Evolutionary conservation across 2,797 vertebrate genomes (phyloP), one percentile per base, ranked within the genome.

Genomic region (Pangasius sanitwongsei): DNA sequence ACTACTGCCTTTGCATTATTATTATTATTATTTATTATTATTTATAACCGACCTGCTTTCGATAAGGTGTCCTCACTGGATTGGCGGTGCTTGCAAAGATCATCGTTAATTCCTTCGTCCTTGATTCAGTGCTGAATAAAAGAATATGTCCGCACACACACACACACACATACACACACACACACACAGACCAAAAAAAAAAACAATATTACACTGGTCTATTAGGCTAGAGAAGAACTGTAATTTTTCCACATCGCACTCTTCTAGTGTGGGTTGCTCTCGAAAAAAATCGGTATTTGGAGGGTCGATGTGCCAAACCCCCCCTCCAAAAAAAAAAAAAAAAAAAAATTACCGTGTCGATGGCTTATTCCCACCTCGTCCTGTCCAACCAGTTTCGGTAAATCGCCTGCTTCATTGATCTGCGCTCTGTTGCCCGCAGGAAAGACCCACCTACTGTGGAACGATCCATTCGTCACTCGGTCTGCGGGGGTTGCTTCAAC

Each of bases 71-170:
- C 95, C 97, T 97, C 94, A 97, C 95, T 48, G 97, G 97, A 93
- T 97, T 97, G 95, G 95, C 96, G 90, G 97, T 97, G 93, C 96
- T 97, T 89, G 98, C 98, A 96, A 99, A 99, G 95, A 99, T 99
- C 98, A 99, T 99, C 94, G 93, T 96, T 95, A 93, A 95, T 90
- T 91, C 91, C 91, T 65, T 75, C 31, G 86, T 86, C 80, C 50
- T 91, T 20, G 85, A 84, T 78, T 89, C 90, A 44, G 75, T 41
- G 80, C 72, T 89, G 81, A 84, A 86, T 85, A 67, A 57, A 88
- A 83, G 88, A 83, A 87, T 85, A 88, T 82, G 61, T 86, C 83
- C 87, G 86, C 80, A 78, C 50, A 85, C 44, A 48, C 44, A 48
- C 44, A 44, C 44, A 44, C 6, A 44, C 6, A 44, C 44, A 44